Evolutionary conservation across 2,797 vertebrate species (phyloP).

Genomic region (Decapterus maruadsi): DNA sequence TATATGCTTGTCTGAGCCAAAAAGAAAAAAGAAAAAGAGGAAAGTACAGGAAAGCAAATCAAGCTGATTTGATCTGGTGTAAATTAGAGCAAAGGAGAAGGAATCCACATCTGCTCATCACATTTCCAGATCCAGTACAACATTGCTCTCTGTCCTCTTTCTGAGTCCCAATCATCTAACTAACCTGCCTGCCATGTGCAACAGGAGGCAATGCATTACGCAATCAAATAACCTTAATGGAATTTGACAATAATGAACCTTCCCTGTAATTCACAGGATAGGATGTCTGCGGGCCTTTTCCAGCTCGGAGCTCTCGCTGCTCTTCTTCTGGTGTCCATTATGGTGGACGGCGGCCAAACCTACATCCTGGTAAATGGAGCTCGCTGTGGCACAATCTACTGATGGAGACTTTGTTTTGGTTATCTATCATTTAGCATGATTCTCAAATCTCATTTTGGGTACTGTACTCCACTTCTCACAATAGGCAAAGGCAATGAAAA

Average conservation of each 20-base stretch:
- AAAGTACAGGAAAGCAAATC: constrained; percentile 63
- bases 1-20: constrained; percentile 39
- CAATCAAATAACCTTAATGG: constrained; percentile 67
- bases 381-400: constrained; percentile 34
- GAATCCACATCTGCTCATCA: constrained; percentile 83
- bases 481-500: constrained; percentile 22
- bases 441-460: constrained; percentile 25
- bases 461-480: constrained; percentile 3
- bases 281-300: constrained; percentile 30
- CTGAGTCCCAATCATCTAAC: constrained; percentile 43
- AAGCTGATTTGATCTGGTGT: constrained; percentile 66
- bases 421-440: constrained; percentile 43
- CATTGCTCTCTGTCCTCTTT: constrained; percentile 46
- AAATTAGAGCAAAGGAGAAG: constrained; percentile 63
- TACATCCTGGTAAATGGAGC: constrained; percentile 37
- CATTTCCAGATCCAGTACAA: constrained; percentile 66
- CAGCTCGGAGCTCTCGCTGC: constrained; percentile 33
- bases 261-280: constrained; percentile 68
- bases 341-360: constrained; percentile 48
- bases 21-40: neutral
- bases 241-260: constrained; percentile 63
- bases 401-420: constrained; percentile 47
- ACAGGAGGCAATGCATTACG: constrained; percentile 56
- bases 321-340: constrained; percentile 60
- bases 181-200: constrained; percentile 57